Evolutionary conservation across 2,888 invertebrate genomes (phyloP), one percentile per base, ranked within the genome.

Genomic region (Hirtodrosophila alboralis): DNA sequence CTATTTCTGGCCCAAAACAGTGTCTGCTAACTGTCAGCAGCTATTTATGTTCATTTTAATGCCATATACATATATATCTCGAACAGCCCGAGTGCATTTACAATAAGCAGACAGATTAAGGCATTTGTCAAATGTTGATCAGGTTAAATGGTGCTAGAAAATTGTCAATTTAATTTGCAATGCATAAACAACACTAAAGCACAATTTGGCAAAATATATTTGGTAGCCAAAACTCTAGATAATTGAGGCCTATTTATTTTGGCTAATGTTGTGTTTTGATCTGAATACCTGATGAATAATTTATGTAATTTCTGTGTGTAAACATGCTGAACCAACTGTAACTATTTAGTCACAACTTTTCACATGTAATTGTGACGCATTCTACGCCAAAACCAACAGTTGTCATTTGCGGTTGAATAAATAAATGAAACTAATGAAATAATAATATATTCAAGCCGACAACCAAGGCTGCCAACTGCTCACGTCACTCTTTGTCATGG

Each of bases 351-450:
- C 57, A 56, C 52, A 69, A 49, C 33, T 61, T 78, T 79, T 75
- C 83, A 66, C 62, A 58, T 58, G 40, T 44, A 57, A 75, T 63
- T 70, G 54, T 58, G 44, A 74, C 28, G 44, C 51, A 64, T 43
- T 41, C 34, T 13, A 30, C 13, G 48, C 7, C 41, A 38, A n/a
- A n/a, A 30, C 49, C 56, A 58, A 18, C 63, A 52, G 64, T 68
- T 68, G 80, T 58, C 62, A 62, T 72, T 70, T 79, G 68, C 23
- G 62, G 68, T 27, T 53, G 40, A 54, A 61, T 62, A 68, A 79
- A 79, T 54, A 79, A 79, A 65, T 61, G 45, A 56, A 58, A 51
- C 59, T 61, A 83, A 75, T 75, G 38, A 75, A 84, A 64, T 54
- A 61, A 61, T 63, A 64, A 71, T 61, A 33, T 26, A 57, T 64